Evolutionary conservation across 1,140 invertebrate species (phyloP).

Genomic region (Lucilia sericata): DNA sequence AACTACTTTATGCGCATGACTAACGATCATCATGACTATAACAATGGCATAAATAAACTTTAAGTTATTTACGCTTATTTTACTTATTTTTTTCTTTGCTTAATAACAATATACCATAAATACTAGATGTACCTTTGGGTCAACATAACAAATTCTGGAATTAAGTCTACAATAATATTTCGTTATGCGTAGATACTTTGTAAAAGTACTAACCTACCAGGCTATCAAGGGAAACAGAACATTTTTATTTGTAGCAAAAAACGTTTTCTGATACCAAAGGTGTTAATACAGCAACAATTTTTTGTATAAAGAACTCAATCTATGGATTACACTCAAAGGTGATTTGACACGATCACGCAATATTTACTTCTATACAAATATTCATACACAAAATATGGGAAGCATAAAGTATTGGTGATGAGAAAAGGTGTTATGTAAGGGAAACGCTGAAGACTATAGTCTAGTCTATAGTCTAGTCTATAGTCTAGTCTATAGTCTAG

Average conservation of each 20-base stretch:
- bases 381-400: background rate
- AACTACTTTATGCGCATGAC: conserved; percentile 25
- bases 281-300: background rate
- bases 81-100: background rate
- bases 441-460: no score
- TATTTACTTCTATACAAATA: no score
- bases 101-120: background rate
- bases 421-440: background rate
- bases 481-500: no score
- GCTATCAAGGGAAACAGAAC: background rate
- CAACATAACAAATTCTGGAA: conserved; percentile 27
- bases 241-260: no score
- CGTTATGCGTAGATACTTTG: background rate
- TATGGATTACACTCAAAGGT: conserved; percentile 39
- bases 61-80: conserved; percentile 29
- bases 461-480: no score
- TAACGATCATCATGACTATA: conserved; percentile 34
- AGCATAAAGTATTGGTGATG: background rate
- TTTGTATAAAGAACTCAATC: background rate
- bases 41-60: conserved; percentile 38
- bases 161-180: conserved; percentile 11
- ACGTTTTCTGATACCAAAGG: background rate
- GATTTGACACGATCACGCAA: conserved; percentile 41
- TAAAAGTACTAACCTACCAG: background rate
- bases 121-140: background rate